Evolutionary conservation across 2,888 invertebrate species (phyloP), one percentile per base, ranked within the genome.

Genomic region (Mactromeris polynyma): DNA sequence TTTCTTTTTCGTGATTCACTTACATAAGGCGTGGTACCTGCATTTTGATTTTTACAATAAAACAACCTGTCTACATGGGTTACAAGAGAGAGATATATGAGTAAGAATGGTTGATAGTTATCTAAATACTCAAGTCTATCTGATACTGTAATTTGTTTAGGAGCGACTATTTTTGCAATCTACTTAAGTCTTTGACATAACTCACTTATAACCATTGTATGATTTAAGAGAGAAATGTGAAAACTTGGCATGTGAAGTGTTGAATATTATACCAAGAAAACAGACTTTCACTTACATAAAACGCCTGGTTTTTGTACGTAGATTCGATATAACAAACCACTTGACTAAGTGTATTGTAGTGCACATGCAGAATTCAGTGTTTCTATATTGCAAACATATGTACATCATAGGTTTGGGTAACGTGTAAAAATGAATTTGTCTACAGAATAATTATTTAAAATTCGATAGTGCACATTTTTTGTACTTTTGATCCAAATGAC

Each of bases 161-260:
- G 19, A 36, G 19, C 0, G 17, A 33, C 36, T 36, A 36, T 33
- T 73, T 73, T 73, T 73, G 73, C 14, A 36, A 26, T 17, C 6
- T 73, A 73, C 73, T 73, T 73, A 73, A 26, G 36, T 36, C 11
- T 73, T 17, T 73, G 73, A 73, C 73, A 33, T 73, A 73, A 17
- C 33, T 73, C 73, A 73, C 73, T 73, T 73, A 73, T 36, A 73
- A 33, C 33, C 17, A 3, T 19, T 14, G 73, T 73, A 36, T 33
- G 73, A 73, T 73, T 73, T 73, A 73, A 33, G 73, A 33, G 73
- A 36, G 14, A 73, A 73, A 14, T 7, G 58, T 26, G 58, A 64
- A 64, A 64, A 9, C n/a, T 11, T 64, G 58, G 58, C 58, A 26
- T 26, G n/a, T 64, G 11, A 64, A 64, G 58, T 64, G 58, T 64